A percentile compares a stretch with the other conserved stretches of the same genome.
Conservation (phyloP, 2,797 vertebrate genomes). For the Gymnoscopelus braueri region DNA sequence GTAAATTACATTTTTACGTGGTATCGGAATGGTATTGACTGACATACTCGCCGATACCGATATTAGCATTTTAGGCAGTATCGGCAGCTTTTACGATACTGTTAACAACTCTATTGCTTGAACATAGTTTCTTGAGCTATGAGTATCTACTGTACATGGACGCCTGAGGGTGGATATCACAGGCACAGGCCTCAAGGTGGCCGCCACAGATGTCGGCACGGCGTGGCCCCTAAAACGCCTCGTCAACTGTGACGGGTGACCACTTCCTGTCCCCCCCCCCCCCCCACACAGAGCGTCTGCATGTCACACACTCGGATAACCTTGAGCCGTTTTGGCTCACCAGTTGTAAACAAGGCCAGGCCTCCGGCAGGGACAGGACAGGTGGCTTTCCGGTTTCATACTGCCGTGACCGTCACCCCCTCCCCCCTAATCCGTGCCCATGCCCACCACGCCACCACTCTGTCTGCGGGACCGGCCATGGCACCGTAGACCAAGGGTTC, state of each 20-base stretch:
- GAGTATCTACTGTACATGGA: neutral
- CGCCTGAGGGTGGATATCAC: slow-evolving; percentile 18
- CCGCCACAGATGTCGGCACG: slow-evolving; percentile 41
- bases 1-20: no score
- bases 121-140: no score
- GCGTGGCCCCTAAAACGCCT: slow-evolving; percentile 27
- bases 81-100: no score
- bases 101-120: no score
- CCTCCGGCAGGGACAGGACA: slow-evolving; percentile 41
- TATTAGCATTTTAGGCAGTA: no score
- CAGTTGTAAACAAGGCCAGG: slow-evolving; percentile 29
- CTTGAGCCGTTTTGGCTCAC: slow-evolving; percentile 19
- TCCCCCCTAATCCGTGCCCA: slow-evolving; percentile 32
- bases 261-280: slow-evolving; percentile 31
- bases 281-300: neutral
- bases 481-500: no score
- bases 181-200: neutral
- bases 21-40: no score
- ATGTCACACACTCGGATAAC: slow-evolving; percentile 36
- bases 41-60: no score
- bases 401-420: neutral
- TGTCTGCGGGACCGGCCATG: no score
- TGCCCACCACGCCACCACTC: slow-evolving; percentile 17
- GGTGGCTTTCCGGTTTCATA: slow-evolving; percentile 50
- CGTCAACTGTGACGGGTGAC: slow-evolving; percentile 30